Evolutionary conservation across 2,113 vertebrate genomes (phyloP).

Genomic region (Puffinus mauretanicus): DNA sequence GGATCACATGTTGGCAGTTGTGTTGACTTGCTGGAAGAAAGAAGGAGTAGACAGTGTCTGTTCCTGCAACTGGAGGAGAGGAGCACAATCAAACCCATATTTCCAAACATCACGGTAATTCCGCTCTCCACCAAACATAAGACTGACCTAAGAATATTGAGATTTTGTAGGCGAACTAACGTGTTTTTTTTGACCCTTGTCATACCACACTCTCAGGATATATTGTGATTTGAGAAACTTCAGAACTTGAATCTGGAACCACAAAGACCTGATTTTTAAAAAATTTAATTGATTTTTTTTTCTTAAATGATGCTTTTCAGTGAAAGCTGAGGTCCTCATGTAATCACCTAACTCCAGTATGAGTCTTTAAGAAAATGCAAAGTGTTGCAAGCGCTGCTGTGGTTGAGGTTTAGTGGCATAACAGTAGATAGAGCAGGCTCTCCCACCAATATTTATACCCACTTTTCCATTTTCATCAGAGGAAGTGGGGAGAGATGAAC

Average conservation of each 20-base stretch:
- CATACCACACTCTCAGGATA: neutral
- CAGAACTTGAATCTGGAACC: neutral
- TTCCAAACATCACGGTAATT: neutral
- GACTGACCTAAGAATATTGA: neutral
- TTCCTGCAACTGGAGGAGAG: neutral
- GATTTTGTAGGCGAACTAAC: neutral
- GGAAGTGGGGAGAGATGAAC: neutral
- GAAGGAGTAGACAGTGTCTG: neutral
- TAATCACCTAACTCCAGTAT: neutral
- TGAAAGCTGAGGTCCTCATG: neutral
- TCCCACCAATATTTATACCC: neutral
- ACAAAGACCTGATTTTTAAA: neutral
- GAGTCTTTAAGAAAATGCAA: neutral
- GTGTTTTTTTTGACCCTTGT: neutral
- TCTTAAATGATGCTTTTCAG: neutral
- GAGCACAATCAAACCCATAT: neutral
- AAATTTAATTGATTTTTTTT: neutral
- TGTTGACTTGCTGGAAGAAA: neutral
- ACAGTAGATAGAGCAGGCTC: neutral
- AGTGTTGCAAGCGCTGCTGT: neutral
- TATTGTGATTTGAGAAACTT: neutral
- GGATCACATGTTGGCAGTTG: neutral
- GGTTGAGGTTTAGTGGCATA: neutral
- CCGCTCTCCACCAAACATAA: neutral
- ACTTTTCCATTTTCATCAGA: neutral